A percentile compares a stretch with the other conserved stretches of the same genome.
Evolutionary conservation across 2,113 vertebrate genomes (phyloP).

Genomic region (Platysteira castanea): DNA sequence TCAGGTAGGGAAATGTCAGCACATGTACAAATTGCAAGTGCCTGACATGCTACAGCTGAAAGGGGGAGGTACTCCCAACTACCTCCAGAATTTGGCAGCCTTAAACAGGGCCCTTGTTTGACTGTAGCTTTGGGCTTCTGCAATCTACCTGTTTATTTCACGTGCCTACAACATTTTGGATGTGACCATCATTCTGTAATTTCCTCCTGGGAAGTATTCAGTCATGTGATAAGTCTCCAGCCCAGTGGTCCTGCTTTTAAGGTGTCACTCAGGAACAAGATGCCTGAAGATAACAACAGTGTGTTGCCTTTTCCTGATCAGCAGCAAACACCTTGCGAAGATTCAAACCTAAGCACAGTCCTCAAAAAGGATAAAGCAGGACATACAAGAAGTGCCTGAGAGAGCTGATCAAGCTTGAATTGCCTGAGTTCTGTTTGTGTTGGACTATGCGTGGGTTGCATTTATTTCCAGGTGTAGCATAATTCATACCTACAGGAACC

Average conservation of each 20-base stretch:
- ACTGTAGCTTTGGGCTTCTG: neutral
- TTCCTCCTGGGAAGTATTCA: neutral
- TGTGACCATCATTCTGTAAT: neutral
- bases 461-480: neutral
- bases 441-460: neutral
- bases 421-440: neutral
- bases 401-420: neutral
- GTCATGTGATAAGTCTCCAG: neutral
- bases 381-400: neutral
- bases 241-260: neutral
- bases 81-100: neutral
- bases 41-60: neutral
- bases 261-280: neutral
- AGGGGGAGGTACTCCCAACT: neutral
- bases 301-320: neutral
- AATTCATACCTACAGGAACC: neutral
- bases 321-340: neutral
- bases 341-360: neutral
- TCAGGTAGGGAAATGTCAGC: neutral
- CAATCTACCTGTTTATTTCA: neutral
- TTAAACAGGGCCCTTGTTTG: neutral
- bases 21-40: neutral
- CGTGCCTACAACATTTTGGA: fast-evolving
- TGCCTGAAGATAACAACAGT: neutral
- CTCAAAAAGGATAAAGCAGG: neutral